Evolutionary conservation across 2,113 vertebrate species (phyloP), one percentile per base, ranked within the genome.

Genomic region (Gymnogyps californianus): DNA sequence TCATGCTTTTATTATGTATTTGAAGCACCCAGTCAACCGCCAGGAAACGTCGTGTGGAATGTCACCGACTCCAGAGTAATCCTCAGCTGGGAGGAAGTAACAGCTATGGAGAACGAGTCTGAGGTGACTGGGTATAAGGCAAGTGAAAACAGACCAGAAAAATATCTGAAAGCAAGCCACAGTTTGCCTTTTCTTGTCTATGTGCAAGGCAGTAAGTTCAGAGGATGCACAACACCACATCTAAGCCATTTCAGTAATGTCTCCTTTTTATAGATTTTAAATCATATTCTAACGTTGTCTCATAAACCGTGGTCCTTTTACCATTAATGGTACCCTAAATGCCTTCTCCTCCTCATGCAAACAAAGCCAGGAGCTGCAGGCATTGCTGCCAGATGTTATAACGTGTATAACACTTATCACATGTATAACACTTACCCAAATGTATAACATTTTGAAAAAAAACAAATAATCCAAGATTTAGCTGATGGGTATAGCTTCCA

Each of bases 71-170:
- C 99, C 28, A 98, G 98, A 40, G 98, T 99, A 21, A 96, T 98
- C 13, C 98, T 99, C 90, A 99, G 98, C 94, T 99, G 99, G 99
- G 99, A 99, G 82, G 99, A 98, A n/a, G 99, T 99, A 6, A 98
- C 98, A 87, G 99, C 99, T 16, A 97, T 98, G 98, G 99, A 99
- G 97, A 99, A 99, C 1, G 99, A 99, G 97, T 99, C 99, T 2
- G 98, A 99, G 97, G 99, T 99, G 97, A 99, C 97, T 9, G 99
- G 99, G 16, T 99, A 99, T 96, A 98, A 99, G 98, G 99, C 99
- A 95, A 96, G 99, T 97, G 49, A 34, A 46, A 75, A 22, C n/a
- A 40, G 36, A 47, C 22, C 29, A 26, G 29, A 12, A 75, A 12
- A 70, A 19, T 13, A 51, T 1, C 58, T 69, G 66, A 69, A 32